phyloP scores from a whole-genome alignment of 2,888 invertebrate genomes.

The Mycalesis mineus region DNA sequence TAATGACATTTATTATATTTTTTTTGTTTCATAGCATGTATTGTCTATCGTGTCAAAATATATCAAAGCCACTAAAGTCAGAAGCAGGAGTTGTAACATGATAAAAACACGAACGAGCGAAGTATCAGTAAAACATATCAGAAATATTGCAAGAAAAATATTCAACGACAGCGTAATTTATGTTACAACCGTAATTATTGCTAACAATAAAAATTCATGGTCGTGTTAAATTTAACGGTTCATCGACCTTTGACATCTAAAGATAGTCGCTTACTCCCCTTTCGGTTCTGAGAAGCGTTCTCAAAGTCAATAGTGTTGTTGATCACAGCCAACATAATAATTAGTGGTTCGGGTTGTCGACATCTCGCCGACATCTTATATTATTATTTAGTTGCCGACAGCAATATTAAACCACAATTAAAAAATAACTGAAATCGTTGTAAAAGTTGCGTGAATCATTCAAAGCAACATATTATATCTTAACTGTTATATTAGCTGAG shows the following conservation, averaged over 20 bases:
- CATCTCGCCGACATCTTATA: not conserved
- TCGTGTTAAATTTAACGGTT: not conserved
- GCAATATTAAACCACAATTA: not conserved
- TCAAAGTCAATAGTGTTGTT: conserved; percentile 2
- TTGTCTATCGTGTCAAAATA: no score
- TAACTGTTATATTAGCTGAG: no score
- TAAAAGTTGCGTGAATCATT: no score
- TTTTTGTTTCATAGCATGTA: no score
- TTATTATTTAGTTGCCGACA: not conserved
- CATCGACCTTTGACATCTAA: conserved; percentile 1
- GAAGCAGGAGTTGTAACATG: not conserved
- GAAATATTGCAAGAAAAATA: not conserved
- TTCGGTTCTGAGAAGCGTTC: not conserved
- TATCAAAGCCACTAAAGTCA: no score
- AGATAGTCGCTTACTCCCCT: not conserved
- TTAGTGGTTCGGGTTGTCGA: not conserved
- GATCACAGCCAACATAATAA: not conserved
- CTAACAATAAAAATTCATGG: not conserved
- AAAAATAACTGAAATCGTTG: no score
- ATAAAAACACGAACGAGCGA: not conserved
- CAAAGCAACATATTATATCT: no score
- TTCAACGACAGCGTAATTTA: not conserved
- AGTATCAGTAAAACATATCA: not conserved
- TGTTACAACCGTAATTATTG: not conserved
- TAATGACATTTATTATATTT: no score